Evolutionary conservation across 2,888 invertebrate species (phyloP).

Genomic region (Sialis lutaria): DNA sequence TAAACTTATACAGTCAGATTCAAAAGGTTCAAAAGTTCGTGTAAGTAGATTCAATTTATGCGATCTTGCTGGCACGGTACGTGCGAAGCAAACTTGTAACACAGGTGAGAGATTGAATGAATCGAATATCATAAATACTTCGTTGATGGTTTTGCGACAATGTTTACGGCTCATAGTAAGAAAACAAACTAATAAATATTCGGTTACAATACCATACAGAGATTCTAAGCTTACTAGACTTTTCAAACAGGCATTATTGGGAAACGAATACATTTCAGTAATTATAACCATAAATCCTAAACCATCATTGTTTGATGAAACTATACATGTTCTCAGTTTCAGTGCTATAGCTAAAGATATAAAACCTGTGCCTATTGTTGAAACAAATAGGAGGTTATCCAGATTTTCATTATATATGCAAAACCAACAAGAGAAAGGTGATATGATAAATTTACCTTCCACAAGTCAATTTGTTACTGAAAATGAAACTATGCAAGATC

Average conservation of each 20-base stretch:
- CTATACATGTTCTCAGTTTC: constrained; percentile 63
- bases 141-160: constrained; percentile 69
- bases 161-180: constrained; percentile 46
- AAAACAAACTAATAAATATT: constrained; percentile 19
- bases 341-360: constrained; percentile 53
- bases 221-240: constrained; percentile 82
- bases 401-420: not conserved
- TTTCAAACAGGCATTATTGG: constrained; percentile 60
- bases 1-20: constrained; percentile 44
- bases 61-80: constrained; percentile 83
- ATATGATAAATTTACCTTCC: not conserved
- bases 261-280: constrained; percentile 55
- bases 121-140: constrained; percentile 77
- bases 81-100: constrained; percentile 55
- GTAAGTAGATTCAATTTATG: constrained; percentile 52
- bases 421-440: not conserved
- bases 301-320: constrained; percentile 60
- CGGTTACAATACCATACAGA: constrained; percentile 40
- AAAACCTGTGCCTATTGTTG: constrained; percentile 3
- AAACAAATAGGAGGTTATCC: not conserved
- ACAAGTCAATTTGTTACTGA: not conserved
- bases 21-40: constrained; percentile 14
- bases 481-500: not conserved
- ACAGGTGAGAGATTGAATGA: constrained; percentile 60
- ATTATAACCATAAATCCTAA: constrained; percentile 73